Evolutionary conservation across 2,888 invertebrate species (phyloP).

Genomic region (Parthenolecanium corni): DNA sequence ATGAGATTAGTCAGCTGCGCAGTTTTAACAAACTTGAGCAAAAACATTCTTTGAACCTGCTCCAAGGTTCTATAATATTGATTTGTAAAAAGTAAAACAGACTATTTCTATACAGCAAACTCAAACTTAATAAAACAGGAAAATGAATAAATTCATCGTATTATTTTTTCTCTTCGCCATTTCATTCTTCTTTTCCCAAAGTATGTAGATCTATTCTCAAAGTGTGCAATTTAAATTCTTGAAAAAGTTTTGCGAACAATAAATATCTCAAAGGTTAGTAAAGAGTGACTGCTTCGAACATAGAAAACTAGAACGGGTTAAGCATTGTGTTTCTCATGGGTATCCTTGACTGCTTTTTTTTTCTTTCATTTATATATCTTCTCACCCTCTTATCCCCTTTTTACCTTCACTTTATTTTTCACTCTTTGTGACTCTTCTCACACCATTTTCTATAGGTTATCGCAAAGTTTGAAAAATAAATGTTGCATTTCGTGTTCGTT

Average conservation of each 20-base stretch:
- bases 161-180: not conserved
- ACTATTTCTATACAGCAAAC: no score
- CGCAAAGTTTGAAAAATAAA: no score
- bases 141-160: not conserved
- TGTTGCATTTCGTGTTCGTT: no score
- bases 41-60: no score
- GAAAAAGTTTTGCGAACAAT: slow-evolving; percentile 21
- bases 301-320: not conserved
- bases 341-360: not conserved
- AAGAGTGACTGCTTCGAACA: not conserved
- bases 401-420: not conserved
- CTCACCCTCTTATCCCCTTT: not conserved
- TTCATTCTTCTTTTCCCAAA: not conserved
- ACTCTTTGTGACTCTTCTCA: no score
- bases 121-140: no score
- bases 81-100: no score
- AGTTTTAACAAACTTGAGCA: no score
- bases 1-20: no score
- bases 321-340: not conserved
- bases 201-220: not conserved
- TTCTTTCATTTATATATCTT: not conserved
- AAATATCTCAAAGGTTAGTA: slow-evolving; percentile 10
- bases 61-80: no score
- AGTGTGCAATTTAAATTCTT: slow-evolving; percentile 20
- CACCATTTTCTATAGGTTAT: no score